phyloP scores from a whole-genome alignment of 2,797 vertebrate genomes.

The Botia almorhae region DNA sequence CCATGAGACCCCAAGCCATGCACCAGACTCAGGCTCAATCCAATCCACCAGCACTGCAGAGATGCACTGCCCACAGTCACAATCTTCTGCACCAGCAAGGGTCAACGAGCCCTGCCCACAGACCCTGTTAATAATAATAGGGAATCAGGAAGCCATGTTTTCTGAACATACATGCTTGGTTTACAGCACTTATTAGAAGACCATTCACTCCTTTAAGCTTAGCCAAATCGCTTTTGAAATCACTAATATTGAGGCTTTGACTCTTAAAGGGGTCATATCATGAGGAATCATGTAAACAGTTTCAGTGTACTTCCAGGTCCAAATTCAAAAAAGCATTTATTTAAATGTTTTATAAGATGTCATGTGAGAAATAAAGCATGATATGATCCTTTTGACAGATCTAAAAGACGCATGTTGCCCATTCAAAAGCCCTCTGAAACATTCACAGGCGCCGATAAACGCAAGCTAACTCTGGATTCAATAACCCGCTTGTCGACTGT shows the following conservation, averaged over 20 bases:
- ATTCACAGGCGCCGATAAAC: neutral
- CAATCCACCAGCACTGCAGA: constrained; percentile 73
- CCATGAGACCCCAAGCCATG: constrained; percentile 5
- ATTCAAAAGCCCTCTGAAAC: neutral
- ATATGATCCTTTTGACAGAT: constrained; percentile 10
- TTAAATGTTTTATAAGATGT: too few relatives aligned
- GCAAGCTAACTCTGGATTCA: neutral
- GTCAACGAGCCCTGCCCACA: constrained; percentile 16
- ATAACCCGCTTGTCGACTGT: neutral
- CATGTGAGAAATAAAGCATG: neutral
- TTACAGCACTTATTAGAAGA: constrained; percentile 35
- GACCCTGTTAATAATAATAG: neutral
- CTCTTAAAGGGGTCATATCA: constrained; percentile 30
- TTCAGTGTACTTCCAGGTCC: too few relatives aligned
- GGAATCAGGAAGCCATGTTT: constrained; percentile 25
- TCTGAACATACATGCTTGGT: constrained; percentile 8
- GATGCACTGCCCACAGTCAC: constrained; percentile 41
- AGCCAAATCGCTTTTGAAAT: neutral
- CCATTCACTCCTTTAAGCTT: neutral
- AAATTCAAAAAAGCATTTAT: too few relatives aligned
- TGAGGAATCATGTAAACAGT: too few relatives aligned
- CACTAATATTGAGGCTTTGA: constrained; percentile 4
- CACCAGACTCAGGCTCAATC: constrained; percentile 52
- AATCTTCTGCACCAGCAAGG: constrained; percentile 34
- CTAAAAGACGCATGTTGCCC: neutral